Base-by-base conservation (phyloP, 30 jellyfish, hydroid and myxozoan species). In the Cassiopea xamachana region DNA sequence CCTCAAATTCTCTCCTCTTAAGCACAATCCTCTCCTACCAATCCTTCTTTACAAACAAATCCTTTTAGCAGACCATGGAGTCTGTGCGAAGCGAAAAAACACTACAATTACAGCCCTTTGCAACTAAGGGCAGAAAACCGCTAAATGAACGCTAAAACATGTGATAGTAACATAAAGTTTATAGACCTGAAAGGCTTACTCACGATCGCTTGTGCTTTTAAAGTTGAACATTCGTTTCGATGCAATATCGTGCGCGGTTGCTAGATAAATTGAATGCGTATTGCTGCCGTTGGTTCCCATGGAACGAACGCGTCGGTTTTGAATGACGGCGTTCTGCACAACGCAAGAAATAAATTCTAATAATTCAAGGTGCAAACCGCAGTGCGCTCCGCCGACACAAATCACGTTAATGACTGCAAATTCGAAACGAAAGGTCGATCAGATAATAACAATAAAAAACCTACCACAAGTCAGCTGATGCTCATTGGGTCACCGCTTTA, bases 391-490 rank as follows among this genome's bases (percentile, higher is more conserved):
- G 7, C 12, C 51, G 75, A 49, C 10, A 71, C 55, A 43, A 71
- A 71, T 71, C 80, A 51, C 73, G 55, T 78, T 78, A 59, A 78
- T 48, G 50, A 78, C 15, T 44, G 73, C 75, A 59, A 78, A 78
- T 58, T 50, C 87, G 18, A 78, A 12, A 1, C 7, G 45, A 78
- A 78, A 78, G 73, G 75, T 2, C 49, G 55, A 50, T 60, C 73
- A 48, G 74, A 78, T 78, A 48, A 78, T 7, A 9, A 50, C 75
- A 78, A 78, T 48, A 43, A 50, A 51, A 12, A 2, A 60, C 71
- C 4, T 16, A 78, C 87, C 87, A 78, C 87, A 78, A 78, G 75
- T 78, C 87, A 78, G 75, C 74, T 78, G 75, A 78, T 78, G 12
- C 43, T 10, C n/a, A 7, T 19, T 71, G 58, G 80, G 80, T 71